These are phyloP conservation scores for Ctenodactylus gundi DNA, from an alignment of 2,113 vertebrate species.

Conservation along the genomic window DNA sequence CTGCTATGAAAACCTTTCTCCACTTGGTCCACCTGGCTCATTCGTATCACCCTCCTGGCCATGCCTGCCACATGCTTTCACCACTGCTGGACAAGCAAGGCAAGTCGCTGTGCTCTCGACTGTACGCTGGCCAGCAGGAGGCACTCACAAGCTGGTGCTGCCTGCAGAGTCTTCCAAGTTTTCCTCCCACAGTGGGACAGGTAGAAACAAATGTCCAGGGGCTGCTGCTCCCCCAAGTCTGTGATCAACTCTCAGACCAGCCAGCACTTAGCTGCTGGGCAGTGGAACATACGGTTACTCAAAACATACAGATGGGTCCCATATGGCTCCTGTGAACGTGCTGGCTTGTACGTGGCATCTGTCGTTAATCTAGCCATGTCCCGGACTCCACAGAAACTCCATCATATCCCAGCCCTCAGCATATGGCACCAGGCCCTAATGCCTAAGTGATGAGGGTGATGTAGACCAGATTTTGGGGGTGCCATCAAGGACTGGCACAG, in stretches of 20 bases:
- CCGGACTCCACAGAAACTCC: neutral
- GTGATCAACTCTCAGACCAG: neutral
- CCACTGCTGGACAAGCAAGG: neutral
- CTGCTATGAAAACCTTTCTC: neutral
- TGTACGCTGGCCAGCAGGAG: neutral
- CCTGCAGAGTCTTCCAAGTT: neutral
- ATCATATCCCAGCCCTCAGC: neutral
- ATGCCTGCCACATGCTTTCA: neutral
- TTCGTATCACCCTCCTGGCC: neutral
- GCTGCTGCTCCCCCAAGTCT: neutral
- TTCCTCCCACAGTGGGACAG: neutral
- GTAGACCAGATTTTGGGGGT: neutral
- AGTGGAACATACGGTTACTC: neutral
- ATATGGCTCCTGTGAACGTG: neutral
- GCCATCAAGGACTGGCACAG: neutral
- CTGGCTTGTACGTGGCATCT: neutral
- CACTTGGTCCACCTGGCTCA: neutral
- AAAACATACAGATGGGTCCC: neutral
- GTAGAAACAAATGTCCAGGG: neutral
- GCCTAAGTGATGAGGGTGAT: neutral
- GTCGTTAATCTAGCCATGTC: neutral
- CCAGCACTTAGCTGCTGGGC: neutral
- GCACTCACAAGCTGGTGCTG: accelerated
- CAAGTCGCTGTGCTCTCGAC: neutral
- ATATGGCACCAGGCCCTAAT: neutral